Conservation (phyloP, 2,888 invertebrate genomes). For the Anthrax anthrax region DNA sequence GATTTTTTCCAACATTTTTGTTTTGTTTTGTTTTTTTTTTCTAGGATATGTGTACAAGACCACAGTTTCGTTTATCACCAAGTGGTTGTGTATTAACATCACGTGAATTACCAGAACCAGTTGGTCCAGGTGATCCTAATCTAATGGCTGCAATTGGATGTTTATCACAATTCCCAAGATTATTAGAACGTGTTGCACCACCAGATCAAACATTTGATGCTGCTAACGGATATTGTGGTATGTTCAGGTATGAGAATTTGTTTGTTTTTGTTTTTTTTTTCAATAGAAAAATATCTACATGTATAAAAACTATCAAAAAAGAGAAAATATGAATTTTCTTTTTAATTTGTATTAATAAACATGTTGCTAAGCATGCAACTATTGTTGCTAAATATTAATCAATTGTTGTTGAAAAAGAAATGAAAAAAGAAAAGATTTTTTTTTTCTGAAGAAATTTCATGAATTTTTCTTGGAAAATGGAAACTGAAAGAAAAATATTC, state of each 20-base stretch:
- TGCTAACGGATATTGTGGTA: slow-evolving; percentile 43
- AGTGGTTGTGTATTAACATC: slow-evolving; percentile 14
- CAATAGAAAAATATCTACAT: too few relatives aligned
- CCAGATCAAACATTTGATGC: slow-evolving; percentile 49
- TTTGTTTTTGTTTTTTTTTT: background rate
- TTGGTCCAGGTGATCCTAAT: slow-evolving; percentile 38
- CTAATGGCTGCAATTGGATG: slow-evolving; percentile 50
- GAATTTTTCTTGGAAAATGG: too few relatives aligned
- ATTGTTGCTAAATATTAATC: too few relatives aligned
- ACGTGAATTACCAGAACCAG: slow-evolving; percentile 16
- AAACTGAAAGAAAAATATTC: too few relatives aligned
- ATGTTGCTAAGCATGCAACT: too few relatives aligned
- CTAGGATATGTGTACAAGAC: slow-evolving; percentile 52
- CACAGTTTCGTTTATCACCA: slow-evolving; percentile 36
- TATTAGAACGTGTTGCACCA: slow-evolving; percentile 51
- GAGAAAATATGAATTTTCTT: too few relatives aligned
- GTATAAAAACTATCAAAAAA: too few relatives aligned
- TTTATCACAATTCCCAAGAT: slow-evolving; percentile 48
- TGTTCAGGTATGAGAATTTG: slow-evolving; percentile 42
- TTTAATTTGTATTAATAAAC: too few relatives aligned
- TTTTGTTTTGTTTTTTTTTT: slow-evolving; percentile 8
- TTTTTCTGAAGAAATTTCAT: too few relatives aligned
- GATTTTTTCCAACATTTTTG: too few relatives aligned
- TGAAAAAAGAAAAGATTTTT: too few relatives aligned
- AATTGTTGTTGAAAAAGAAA: too few relatives aligned